A percentile compares a stretch with the other conserved stretches of the same genome.
Evolutionary conservation across 2,113 vertebrate genomes (phyloP).

Genomic region (Proterorhinus semilunaris): DNA sequence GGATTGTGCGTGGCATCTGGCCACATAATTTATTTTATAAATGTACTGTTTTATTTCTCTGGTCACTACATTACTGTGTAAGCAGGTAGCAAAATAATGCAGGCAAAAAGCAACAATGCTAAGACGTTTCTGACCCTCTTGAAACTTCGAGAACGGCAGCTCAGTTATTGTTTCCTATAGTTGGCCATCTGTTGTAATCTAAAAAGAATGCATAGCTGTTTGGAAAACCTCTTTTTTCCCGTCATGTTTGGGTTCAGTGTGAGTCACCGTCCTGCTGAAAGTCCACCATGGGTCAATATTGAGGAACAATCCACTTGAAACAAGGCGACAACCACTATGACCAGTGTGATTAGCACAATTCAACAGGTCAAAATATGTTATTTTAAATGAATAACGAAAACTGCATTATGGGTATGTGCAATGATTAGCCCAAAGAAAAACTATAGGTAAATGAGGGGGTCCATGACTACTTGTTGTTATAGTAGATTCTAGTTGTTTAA

Average conservation of each 20-base stretch:
- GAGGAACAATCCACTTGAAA: background rate
- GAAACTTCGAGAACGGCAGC: background rate
- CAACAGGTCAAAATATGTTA: background rate
- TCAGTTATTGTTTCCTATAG: background rate
- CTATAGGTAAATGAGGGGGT: conserved; percentile 59
- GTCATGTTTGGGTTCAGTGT: background rate
- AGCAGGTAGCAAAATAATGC: background rate
- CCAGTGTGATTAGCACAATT: background rate
- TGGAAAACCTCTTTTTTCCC: background rate
- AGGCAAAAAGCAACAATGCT: background rate
- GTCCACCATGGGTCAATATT: background rate
- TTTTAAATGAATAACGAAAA: background rate
- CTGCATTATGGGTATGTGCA: background rate
- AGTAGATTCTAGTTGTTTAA: background rate
- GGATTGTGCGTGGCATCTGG: background rate
- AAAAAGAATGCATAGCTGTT: background rate
- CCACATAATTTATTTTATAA: conserved; percentile 1
- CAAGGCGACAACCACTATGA: background rate
- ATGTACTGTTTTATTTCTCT: background rate
- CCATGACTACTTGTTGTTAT: conserved; percentile 38
- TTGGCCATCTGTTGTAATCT: background rate
- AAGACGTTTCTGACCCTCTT: background rate
- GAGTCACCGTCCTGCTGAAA: background rate
- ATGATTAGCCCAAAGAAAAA: background rate
- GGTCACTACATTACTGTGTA: background rate